phyloP scores from a whole-genome alignment of 1,140 invertebrate species.

The Colletes latitarsis region DNA sequence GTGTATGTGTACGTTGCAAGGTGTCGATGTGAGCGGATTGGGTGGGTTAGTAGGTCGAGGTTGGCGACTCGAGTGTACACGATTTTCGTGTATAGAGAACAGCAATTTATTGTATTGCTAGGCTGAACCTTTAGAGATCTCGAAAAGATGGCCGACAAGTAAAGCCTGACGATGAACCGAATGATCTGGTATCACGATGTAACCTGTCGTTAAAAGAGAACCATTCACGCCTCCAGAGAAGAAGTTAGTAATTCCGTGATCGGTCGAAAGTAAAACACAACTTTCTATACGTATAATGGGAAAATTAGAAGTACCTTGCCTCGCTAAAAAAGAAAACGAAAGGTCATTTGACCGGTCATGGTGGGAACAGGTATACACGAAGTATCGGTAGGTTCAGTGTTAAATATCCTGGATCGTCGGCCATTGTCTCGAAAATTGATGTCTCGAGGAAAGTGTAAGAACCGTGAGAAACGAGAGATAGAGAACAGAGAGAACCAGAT shows the following conservation, averaged over 20 bases:
- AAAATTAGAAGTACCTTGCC: too few relatives aligned
- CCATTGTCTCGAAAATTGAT: too few relatives aligned
- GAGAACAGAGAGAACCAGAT: too few relatives aligned
- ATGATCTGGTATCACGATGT: background rate
- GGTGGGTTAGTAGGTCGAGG: slow-evolving; percentile 56
- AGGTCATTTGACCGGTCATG: too few relatives aligned
- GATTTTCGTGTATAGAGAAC: background rate
- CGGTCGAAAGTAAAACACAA: too few relatives aligned
- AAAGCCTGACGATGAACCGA: background rate
- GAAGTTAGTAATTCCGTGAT: background rate
- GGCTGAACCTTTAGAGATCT: background rate
- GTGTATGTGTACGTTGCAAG: background rate
- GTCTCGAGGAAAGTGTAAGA: background rate
- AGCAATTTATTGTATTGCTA: background rate
- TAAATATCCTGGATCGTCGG: too few relatives aligned
- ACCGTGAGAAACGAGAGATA: background rate
- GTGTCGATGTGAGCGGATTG: slow-evolving; percentile 44
- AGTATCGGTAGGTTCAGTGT: too few relatives aligned
- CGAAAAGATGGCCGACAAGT: background rate
- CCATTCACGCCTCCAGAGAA: background rate
- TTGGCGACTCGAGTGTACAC: slow-evolving; percentile 15
- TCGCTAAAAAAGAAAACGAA: too few relatives aligned
- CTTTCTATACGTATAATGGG: too few relatives aligned
- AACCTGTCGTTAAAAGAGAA: background rate
- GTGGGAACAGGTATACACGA: too few relatives aligned